These are phyloP conservation scores for Yoshiicerus persimilis DNA, from an alignment of 1,140 invertebrate species.

Conservation along the genomic window DNA sequence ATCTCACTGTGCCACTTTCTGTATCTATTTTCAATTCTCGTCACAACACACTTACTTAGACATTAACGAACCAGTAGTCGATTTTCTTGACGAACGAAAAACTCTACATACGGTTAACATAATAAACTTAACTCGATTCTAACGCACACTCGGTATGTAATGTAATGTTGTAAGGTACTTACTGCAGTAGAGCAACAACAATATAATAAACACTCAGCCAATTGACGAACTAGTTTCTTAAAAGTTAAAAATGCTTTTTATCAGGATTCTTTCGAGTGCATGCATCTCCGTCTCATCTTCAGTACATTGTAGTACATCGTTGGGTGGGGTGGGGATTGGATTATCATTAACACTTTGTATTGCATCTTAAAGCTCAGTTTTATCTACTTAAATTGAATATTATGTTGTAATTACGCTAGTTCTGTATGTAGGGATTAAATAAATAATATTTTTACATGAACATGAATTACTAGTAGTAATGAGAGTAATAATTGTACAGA, in stretches of 20 bases:
- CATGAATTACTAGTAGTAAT: background rate
- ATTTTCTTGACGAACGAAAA: conserved; percentile 5
- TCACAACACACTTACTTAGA: background rate
- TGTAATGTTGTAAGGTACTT: background rate
- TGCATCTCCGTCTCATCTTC: conserved; percentile 12
- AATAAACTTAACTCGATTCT: background rate
- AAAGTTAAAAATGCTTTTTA: background rate
- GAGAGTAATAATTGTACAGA: background rate
- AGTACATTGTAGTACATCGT: background rate
- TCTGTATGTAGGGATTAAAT: background rate
- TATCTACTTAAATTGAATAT: too few relatives aligned
- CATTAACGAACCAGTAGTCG: background rate
- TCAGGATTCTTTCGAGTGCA: background rate
- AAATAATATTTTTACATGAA: conserved; percentile 19
- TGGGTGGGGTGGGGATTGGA: background rate
- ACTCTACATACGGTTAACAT: background rate
- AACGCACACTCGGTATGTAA: conserved; percentile 13
- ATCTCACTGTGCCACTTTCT: conserved; percentile 2
- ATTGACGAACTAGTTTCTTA: background rate
- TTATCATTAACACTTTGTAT: conserved; percentile 19
- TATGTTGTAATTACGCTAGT: too few relatives aligned
- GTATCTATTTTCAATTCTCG: background rate
- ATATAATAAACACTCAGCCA: background rate
- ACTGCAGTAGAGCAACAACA: background rate
- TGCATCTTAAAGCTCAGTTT: conserved; percentile 16